Percentiles rank a stretch among this genome's conserved stretches.
phyloP scores from a whole-genome alignment of 2,888 invertebrate species.

The Seira musarum region DNA sequence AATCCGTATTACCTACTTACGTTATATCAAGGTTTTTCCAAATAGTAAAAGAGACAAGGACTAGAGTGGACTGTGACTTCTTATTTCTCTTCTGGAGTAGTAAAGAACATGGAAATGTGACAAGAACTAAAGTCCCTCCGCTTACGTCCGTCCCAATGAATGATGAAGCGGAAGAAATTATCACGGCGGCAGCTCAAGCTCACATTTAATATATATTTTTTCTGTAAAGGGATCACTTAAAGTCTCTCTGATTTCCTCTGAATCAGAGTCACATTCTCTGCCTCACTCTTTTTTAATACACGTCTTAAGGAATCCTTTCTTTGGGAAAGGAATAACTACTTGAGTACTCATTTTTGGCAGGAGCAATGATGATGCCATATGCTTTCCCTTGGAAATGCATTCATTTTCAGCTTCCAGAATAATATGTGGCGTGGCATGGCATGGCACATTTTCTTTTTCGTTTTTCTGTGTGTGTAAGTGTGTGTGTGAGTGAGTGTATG shows the following conservation, averaged over 20 bases:
- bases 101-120: constrained; percentile 30
- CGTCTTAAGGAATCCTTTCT: constrained; percentile 53
- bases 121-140: constrained; percentile 50
- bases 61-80: constrained; percentile 17
- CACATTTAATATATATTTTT: constrained; percentile 12
- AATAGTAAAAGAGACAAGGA: neutral
- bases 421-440: constrained; percentile 29
- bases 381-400: constrained; percentile 8
- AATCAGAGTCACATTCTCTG: constrained; percentile 1
- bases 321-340: constrained; percentile 35
- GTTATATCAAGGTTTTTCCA: no score
- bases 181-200: constrained; percentile 39
- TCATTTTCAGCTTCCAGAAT: constrained; percentile 8
- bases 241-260: constrained; percentile 58
- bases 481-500: no score
- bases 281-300: constrained; percentile 46
- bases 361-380: constrained; percentile 24
- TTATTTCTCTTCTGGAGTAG: constrained; percentile 15
- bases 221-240: constrained; percentile 54
- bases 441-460: constrained; percentile 32
- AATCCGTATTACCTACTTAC: no score
- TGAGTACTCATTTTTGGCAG: constrained; percentile 59
- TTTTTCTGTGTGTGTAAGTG: no score
- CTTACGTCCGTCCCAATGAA: constrained; percentile 35
- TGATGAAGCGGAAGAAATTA: constrained; percentile 62